These are phyloP conservation scores for Pachypsylla venusta DNA, from an alignment of 1,140 invertebrate species.

Conservation along the genomic window DNA sequence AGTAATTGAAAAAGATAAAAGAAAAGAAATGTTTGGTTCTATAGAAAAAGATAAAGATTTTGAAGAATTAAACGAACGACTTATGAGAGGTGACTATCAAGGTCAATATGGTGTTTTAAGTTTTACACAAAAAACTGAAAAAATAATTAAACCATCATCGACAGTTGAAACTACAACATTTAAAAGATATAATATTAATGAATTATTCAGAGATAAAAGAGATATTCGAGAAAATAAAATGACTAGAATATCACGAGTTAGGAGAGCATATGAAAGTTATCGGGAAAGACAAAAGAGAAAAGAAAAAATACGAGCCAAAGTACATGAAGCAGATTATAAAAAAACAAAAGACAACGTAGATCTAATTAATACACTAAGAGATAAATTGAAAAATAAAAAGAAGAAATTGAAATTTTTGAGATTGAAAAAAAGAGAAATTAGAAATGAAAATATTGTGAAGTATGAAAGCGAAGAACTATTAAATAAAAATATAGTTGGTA, in stretches of 20 bases:
- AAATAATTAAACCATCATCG: neutral
- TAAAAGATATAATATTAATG: slow-evolving; percentile 1
- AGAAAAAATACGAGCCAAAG: neutral
- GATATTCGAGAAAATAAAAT: neutral
- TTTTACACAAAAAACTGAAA: neutral
- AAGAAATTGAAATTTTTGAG: neutral
- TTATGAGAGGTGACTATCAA: neutral
- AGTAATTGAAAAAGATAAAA: neutral
- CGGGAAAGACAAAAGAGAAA: neutral
- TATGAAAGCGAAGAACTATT: neutral
- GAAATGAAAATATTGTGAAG: too few relatives aligned
- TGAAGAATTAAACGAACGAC: neutral
- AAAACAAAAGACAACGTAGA: neutral
- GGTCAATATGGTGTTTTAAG: neutral
- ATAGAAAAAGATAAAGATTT: neutral
- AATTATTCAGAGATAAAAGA: neutral
- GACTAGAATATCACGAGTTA: neutral
- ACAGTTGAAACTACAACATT: neutral
- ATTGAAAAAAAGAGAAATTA: neutral
- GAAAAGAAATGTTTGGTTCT: neutral
- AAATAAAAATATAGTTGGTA: neutral
- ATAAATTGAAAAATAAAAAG: neutral
- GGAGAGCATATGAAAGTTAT: slow-evolving; percentile 8
- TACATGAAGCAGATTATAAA: neutral
- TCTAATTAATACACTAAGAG: neutral